A percentile compares a stretch with the other conserved stretches of the same genome.
phyloP scores from a whole-genome alignment of 2,113 vertebrate species.

The Pipra filicauda region DNA sequence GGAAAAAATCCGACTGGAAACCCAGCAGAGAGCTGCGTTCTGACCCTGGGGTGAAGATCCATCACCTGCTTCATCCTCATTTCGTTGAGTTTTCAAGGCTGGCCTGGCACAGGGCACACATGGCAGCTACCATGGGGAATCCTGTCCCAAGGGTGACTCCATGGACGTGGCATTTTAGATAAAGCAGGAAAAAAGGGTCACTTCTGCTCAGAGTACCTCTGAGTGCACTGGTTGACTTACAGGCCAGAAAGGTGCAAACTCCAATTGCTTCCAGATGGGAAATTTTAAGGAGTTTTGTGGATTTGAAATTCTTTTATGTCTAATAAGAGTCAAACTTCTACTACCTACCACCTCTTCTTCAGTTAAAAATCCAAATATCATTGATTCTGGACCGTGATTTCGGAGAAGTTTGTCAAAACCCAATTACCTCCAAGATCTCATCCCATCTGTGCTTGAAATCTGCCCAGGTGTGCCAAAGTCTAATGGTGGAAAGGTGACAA shows the following conservation, averaged over 20 bases:
- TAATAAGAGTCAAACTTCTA: background rate
- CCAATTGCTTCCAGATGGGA: background rate
- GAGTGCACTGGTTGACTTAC: background rate
- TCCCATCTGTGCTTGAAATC: slow-evolving; percentile 31
- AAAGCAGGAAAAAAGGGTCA: background rate
- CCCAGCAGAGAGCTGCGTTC: rapidly evolving
- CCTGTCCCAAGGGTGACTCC: background rate
- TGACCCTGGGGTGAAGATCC: background rate
- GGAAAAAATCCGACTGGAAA: background rate
- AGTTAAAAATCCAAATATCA: background rate
- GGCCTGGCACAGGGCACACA: background rate
- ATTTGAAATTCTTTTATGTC: background rate
- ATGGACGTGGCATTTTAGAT: rapidly evolving
- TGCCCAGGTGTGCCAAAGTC: background rate
- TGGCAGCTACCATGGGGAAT: background rate
- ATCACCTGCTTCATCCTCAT: background rate
- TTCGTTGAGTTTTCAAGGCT: rapidly evolving
- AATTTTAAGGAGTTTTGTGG: background rate
- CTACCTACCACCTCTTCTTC: background rate
- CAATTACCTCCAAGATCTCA: background rate
- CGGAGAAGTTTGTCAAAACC: background rate
- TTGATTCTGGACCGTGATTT: background rate
- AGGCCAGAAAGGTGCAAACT: background rate
- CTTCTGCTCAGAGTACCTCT: background rate
- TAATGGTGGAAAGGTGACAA: background rate